Evolutionary conservation across 2,797 vertebrate species (phyloP).

Genomic region (Pantherophis alleghaniensis): DNA sequence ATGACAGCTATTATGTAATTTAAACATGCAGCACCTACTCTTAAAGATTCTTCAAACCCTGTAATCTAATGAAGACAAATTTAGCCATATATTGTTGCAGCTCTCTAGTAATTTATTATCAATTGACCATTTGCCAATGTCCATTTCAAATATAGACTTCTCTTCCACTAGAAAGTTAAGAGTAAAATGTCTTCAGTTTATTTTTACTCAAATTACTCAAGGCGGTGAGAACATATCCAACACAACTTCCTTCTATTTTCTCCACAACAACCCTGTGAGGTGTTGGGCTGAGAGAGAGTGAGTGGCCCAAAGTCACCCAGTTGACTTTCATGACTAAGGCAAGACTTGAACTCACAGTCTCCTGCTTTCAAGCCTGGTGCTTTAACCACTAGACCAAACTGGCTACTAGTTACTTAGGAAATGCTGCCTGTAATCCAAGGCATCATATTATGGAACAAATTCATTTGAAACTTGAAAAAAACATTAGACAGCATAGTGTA

Average conservation of each 20-base stretch:
- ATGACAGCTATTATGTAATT: neutral
- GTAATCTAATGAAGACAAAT: neutral
- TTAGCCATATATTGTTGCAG: neutral
- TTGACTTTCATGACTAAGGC: neutral
- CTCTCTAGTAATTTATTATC: neutral
- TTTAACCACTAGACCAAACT: neutral
- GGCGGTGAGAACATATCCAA: neutral
- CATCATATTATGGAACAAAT: neutral
- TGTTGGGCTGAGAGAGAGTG: neutral
- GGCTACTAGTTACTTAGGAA: neutral
- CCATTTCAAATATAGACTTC: neutral
- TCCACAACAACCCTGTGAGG: neutral
- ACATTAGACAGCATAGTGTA: rapidly evolving
- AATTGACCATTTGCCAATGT: neutral
- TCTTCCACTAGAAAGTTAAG: neutral
- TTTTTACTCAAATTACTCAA: neutral
- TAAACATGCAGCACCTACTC: neutral
- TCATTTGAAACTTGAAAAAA: neutral
- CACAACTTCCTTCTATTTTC: neutral
- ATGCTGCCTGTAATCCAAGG: neutral
- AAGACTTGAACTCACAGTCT: neutral
- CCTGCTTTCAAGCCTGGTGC: neutral
- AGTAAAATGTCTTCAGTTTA: neutral
- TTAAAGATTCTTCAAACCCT: neutral
- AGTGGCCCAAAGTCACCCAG: neutral